Evolutionary conservation across 2,797 vertebrate genomes (phyloP), one percentile per base, ranked within the genome.

Genomic region (Pteronotus mesoamericanus): DNA sequence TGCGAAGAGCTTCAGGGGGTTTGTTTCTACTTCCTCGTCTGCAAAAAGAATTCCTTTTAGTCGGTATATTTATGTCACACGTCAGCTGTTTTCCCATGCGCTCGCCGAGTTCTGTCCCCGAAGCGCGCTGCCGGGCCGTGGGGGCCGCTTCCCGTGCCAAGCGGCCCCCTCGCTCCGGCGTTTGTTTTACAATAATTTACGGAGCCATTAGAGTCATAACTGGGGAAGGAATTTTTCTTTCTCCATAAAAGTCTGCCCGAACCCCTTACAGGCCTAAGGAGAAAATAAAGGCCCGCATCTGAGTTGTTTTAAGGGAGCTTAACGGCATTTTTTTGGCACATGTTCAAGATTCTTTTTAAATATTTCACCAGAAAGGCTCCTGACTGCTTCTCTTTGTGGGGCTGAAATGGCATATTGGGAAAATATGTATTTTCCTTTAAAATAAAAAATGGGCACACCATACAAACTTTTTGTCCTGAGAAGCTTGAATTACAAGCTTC

Each of bases 341-440:
- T 84, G 79, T 97, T 98, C 97, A 98, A 85, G 93, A 96, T 95
- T 97, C 96, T 97, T 94, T 97, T 95, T 91, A 94, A 98, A 95
- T 96, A 97, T 96, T 95, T 98, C 95, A 95, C 96, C 98, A 87
- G 98, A 97, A 98, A 97, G 91, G 86, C 89, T 96, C 94, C 66
- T 80, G 97, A 95, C 97, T 98, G 92, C 97, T 97, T 95, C 89
- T 98, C 92, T 96, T 98, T 97, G 93, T 97, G 83, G 42, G 94
- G 79, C 90, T 96, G 64, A 90, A 97, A 95, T 68, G 94, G 75
- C 95, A 71, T 79, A 95, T 96, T 95, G 94, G 91, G 69, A 88
- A 96, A 97, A 96, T 92, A 96, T 86, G 88, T 94, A 93, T 98
- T 98, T 98, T 98, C 92, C 89, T 96, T 98, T 97, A 92, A 96